phyloP scores from a whole-genome alignment of 37 sponge, comb jelly and placozoan genomes.

The Ephydatia muelleri region DNA sequence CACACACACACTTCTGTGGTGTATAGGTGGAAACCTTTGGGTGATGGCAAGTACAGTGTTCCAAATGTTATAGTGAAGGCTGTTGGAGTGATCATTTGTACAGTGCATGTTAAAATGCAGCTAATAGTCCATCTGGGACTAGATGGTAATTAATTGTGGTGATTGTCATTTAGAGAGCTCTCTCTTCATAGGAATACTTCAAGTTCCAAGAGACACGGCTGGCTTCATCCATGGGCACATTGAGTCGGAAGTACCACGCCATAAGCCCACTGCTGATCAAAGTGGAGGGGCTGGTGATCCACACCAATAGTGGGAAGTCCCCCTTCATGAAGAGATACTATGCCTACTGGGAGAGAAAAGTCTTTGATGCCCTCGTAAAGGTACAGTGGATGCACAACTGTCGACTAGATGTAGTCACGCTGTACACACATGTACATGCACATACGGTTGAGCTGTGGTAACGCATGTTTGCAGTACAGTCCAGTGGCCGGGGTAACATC shows the following conservation, averaged over 20 bases:
- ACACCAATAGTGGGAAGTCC: constrained; percentile 92
- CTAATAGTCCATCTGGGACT: not conserved
- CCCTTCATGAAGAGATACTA: constrained; percentile 80
- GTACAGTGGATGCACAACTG: constrained; percentile 33
- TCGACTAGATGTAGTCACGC: not conserved
- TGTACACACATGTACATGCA: constrained; percentile 7
- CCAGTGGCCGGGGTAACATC: too few relatives aligned
- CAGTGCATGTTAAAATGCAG: not conserved
- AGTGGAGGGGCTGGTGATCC: constrained; percentile 94
- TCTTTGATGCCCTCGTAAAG: constrained; percentile 81
- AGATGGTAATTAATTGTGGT: not conserved
- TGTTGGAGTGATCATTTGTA: not conserved
- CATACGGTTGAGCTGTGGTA: too few relatives aligned
- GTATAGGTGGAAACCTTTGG: not conserved
- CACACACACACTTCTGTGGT: not conserved
- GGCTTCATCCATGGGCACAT: constrained; percentile 36
- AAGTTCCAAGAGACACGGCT: constrained; percentile 84
- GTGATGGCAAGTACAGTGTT: not conserved
- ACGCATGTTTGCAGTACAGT: too few relatives aligned
- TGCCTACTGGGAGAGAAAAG: constrained; percentile 88
- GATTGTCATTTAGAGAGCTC: not conserved
- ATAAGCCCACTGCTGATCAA: constrained; percentile 98
- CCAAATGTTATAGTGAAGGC: not conserved
- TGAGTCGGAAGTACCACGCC: constrained; percentile 92
- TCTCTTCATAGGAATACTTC: constrained; percentile 79